A percentile compares a stretch with the other conserved stretches of the same genome.
phyloP scores from a whole-genome alignment of 2,888 invertebrate species.

The Didymodactylos carnosus region DNA sequence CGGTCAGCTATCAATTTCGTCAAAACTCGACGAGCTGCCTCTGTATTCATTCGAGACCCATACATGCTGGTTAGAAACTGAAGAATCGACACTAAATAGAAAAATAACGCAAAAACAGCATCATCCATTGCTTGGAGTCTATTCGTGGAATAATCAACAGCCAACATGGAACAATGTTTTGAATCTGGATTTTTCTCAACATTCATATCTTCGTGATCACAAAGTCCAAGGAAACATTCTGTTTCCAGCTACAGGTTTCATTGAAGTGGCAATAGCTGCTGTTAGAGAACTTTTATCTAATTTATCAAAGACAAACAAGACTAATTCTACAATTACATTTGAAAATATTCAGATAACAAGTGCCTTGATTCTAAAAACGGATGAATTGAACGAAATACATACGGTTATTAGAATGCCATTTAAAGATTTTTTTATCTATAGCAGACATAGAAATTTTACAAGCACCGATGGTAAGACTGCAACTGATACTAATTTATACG shows the following conservation, averaged over 20 bases:
- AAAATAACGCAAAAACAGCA: not conserved
- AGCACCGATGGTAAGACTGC: too few relatives aligned
- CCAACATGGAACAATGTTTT: not conserved
- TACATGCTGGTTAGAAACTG: not conserved
- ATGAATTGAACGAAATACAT: not conserved
- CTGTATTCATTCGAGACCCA: not conserved
- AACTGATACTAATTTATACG: too few relatives aligned
- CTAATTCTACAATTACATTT: not conserved
- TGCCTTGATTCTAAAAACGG: not conserved
- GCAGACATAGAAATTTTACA: too few relatives aligned
- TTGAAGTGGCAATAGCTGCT: not conserved
- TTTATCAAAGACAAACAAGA: not conserved
- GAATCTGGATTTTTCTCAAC: not conserved
- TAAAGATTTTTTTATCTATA: not conserved
- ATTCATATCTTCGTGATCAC: not conserved
- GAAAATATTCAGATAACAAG: not conserved
- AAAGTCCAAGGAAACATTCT: not conserved
- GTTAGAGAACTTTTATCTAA: too few relatives aligned
- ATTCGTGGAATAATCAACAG: not conserved
- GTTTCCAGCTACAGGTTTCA: not conserved
- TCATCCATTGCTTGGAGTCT: not conserved
- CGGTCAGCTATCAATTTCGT: not conserved
- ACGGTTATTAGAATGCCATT: not conserved
- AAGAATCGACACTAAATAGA: not conserved
- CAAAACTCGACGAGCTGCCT: not conserved